phyloP scores from a whole-genome alignment of 2,888 invertebrate genomes.

The Mesorhabditis sp. region DNA sequence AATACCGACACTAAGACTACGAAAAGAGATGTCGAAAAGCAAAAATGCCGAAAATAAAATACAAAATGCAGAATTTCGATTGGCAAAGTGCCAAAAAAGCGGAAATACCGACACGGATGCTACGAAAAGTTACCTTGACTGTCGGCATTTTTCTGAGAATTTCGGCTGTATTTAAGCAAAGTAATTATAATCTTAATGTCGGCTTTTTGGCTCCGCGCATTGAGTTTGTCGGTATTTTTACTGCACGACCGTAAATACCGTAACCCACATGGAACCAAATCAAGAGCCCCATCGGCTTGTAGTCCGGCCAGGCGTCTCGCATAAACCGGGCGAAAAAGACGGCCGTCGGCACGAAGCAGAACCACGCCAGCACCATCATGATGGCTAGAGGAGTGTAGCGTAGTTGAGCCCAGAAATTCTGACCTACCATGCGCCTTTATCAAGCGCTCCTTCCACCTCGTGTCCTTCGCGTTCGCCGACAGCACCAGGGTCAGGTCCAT shows the following conservation, averaged over 20 bases:
- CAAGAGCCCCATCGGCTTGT: constrained; percentile 35
- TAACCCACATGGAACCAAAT: constrained; percentile 43
- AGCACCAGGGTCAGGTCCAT: not conserved
- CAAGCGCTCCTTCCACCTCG: not conserved
- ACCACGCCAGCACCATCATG: constrained; percentile 41
- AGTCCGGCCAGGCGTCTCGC: constrained; percentile 31
- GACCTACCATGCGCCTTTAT: constrained; percentile 14
- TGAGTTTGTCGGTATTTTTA: not conserved
- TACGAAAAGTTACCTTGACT: not conserved
- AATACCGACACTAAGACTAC: not conserved
- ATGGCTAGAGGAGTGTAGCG: constrained; percentile 18
- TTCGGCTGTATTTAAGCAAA: not conserved
- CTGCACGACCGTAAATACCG: not conserved
- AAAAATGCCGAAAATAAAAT: not conserved
- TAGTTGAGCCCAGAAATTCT: not conserved
- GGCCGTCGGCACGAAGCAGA: constrained; percentile 36
- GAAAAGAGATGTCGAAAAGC: no score
- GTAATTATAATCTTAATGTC: not conserved
- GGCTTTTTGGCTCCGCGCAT: no score
- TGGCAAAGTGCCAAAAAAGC: not conserved
- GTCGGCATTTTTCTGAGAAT: not conserved
- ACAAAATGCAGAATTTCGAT: not conserved
- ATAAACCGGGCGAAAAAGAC: constrained; percentile 38
- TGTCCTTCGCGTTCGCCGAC: no score
- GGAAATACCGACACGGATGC: no score